phyloP scores from a whole-genome alignment of 2,797 vertebrate species.

The Pteropus rufus region DNA sequence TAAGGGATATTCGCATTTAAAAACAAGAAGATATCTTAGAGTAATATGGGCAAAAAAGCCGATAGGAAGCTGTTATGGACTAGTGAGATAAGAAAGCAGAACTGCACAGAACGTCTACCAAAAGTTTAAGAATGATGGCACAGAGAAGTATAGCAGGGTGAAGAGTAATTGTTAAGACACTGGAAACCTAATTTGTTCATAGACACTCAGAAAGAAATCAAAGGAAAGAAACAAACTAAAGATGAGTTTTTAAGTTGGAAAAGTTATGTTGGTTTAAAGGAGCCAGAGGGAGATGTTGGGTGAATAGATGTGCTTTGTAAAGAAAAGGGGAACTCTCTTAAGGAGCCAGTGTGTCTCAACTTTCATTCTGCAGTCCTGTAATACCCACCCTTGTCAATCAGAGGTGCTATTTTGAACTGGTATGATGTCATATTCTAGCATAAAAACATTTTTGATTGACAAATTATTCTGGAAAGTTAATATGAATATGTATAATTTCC shows the following conservation, averaged over 20 bases:
- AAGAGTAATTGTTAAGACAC: neutral
- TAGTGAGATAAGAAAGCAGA: neutral
- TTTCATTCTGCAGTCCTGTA: neutral
- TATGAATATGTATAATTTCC: conserved; percentile 51
- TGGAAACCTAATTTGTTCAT: neutral
- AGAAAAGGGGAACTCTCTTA: neutral
- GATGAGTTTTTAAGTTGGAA: neutral
- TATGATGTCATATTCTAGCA: neutral
- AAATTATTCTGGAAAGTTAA: conserved; percentile 22
- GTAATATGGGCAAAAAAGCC: neutral
- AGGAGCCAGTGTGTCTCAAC: neutral
- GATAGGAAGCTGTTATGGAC: neutral
- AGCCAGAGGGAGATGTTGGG: neutral
- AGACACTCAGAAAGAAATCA: neutral
- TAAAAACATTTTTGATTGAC: conserved; percentile 52
- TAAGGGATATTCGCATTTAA: neutral
- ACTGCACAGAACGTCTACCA: neutral
- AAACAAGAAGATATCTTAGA: neutral
- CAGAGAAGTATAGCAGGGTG: neutral
- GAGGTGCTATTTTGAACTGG: conserved; percentile 15
- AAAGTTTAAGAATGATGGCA: neutral
- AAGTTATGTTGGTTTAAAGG: neutral
- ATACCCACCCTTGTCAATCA: neutral
- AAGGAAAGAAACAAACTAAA: neutral
- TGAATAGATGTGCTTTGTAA: neutral